Evolutionary conservation across 2,797 vertebrate species (phyloP).

Genomic region (Typhlichthys eigenmanni): DNA sequence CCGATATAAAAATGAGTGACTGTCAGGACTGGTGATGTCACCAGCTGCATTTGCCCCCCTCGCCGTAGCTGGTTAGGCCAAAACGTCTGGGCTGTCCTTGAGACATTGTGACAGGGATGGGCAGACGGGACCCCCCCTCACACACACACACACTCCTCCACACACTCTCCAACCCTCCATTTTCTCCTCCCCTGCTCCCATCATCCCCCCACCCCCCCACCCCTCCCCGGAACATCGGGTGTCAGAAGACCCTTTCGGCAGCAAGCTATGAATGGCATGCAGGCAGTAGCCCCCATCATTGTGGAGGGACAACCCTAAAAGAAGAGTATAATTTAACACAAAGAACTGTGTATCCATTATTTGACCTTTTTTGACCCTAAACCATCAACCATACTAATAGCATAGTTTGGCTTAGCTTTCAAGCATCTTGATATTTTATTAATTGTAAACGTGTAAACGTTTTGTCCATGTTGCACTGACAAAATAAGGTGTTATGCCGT

Average conservation of each 20-base stretch:
- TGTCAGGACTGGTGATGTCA: conserved; percentile 78
- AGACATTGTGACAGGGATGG: conserved; percentile 65
- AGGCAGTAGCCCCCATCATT: conserved; percentile 30
- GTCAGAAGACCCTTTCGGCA: conserved; percentile 66
- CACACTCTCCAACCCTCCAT: conserved; percentile 1
- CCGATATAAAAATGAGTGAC: conserved; percentile 81
- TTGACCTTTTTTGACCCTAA: no score
- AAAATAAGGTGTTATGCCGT: no score
- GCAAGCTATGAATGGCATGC: conserved; percentile 67
- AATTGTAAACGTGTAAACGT: no score
- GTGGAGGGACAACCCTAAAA: not conserved
- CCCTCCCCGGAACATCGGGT: conserved; percentile 64
- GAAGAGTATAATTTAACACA: not conserved
- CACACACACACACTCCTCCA: conserved; percentile 8
- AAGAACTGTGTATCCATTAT: no score
- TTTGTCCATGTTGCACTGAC: no score
- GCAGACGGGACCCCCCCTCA: not conserved
- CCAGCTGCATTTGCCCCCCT: conserved; percentile 76
- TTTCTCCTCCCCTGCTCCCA: conserved; percentile 18
- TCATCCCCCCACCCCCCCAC: conserved; percentile 23
- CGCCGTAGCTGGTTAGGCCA: conserved; percentile 67
- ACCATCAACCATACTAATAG: no score
- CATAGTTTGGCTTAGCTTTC: no score
- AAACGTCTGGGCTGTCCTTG: conserved; percentile 79
- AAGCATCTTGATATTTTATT: no score